Percentiles rank a stretch among this genome's conserved stretches.
These are phyloP conservation scores for Habroteleia sp. DNA, from an alignment of 2,888 invertebrate genomes.

Conservation along the genomic window DNA sequence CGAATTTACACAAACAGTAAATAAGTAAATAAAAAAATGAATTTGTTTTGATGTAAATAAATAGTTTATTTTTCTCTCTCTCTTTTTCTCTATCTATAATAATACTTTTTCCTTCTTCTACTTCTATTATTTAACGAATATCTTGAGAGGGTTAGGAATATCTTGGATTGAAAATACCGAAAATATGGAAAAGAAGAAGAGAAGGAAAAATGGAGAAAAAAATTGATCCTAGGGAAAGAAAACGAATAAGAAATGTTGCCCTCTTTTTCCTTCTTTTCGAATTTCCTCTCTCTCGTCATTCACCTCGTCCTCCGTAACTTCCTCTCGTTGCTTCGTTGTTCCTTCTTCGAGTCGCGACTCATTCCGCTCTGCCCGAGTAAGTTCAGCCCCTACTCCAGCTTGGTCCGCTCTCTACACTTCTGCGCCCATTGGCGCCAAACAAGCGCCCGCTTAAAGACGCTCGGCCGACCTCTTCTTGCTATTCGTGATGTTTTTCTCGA, in stretches of 20 bases:
- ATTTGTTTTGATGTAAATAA: no score
- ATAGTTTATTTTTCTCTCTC: no score
- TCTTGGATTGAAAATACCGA: neutral
- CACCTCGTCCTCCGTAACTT: constrained; percentile 59
- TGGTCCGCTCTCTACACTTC: constrained; percentile 65
- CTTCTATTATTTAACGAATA: no score
- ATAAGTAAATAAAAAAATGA: no score
- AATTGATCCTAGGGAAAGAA: constrained; percentile 10
- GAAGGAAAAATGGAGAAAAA: constrained; percentile 3
- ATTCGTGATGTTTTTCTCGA: constrained; percentile 53
- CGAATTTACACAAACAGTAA: no score
- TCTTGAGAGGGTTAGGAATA: constrained; percentile 1
- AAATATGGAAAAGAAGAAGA: neutral
- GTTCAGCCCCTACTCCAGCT: constrained; percentile 38
- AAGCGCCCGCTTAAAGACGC: constrained; percentile 65
- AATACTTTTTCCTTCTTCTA: no score
- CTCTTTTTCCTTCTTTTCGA: constrained; percentile 40
- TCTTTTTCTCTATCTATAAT: no score
- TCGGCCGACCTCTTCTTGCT: constrained; percentile 54
- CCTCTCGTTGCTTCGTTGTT: constrained; percentile 51
- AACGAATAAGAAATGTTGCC: constrained; percentile 69
- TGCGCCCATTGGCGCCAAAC: constrained; percentile 66
- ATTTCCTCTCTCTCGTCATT: constrained; percentile 58
- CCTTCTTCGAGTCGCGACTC: constrained; percentile 48
- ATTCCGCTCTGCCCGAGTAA: constrained; percentile 54